Percentiles rank a stretch among this genome's conserved stretches.
Evolutionary conservation across 2,113 vertebrate species (phyloP).

Genomic region (Ochotona princeps): DNA sequence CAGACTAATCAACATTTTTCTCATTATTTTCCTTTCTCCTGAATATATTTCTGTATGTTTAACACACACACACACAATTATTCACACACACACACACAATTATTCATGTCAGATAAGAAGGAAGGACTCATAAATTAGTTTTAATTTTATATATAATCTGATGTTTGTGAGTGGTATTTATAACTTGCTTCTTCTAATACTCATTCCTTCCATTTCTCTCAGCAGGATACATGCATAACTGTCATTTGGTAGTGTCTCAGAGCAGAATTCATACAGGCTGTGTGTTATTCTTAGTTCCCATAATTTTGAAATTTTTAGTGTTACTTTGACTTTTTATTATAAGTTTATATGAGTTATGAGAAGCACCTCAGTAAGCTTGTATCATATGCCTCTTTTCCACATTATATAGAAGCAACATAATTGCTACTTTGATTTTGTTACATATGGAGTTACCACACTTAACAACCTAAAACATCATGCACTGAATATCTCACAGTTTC

Average conservation of each 20-base stretch:
- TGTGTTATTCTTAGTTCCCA: neutral
- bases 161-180: neutral
- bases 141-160: neutral
- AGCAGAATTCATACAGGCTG: neutral
- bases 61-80: neutral
- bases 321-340: neutral
- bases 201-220: neutral
- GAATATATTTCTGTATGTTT: neutral
- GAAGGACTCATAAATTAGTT: neutral
- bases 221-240: neutral
- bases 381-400: neutral
- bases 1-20: neutral
- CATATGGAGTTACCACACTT: neutral
- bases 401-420: neutral
- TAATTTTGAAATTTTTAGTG: neutral
- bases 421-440: neutral
- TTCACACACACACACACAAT: neutral
- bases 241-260: neutral
- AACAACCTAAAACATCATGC: neutral
- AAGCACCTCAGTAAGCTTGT: neutral
- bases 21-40: neutral
- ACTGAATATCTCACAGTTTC: neutral
- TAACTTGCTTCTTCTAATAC: neutral
- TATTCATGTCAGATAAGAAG: neutral
- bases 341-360: neutral